Evolutionary conservation across 2,888 invertebrate genomes (phyloP).

Genomic region (Cephalotes varians): DNA sequence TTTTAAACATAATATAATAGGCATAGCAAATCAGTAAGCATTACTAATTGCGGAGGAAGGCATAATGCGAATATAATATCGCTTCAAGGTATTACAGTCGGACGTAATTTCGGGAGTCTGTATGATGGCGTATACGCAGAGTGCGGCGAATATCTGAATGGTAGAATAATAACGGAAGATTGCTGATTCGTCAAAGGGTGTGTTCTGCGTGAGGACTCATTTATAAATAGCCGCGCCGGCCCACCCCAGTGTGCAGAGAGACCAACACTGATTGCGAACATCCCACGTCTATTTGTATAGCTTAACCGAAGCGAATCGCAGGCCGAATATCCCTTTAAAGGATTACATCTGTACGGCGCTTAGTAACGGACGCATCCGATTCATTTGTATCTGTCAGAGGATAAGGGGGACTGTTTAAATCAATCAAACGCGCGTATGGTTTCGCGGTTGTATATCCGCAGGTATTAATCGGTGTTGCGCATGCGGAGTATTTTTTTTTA

Average conservation of each 20-base stretch:
- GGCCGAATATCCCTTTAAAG: slow-evolving; percentile 84
- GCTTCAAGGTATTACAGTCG: slow-evolving; percentile 28
- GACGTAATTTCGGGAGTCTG: slow-evolving; percentile 55
- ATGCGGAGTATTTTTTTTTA: slow-evolving; percentile 49
- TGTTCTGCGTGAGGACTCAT: slow-evolving; percentile 76
- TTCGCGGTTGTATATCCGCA: slow-evolving; percentile 77
- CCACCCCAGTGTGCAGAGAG: slow-evolving; percentile 67
- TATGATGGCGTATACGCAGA: slow-evolving; percentile 45
- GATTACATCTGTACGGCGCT: slow-evolving; percentile 82
- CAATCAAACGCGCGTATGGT: slow-evolving; percentile 82
- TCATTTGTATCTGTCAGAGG: slow-evolving; percentile 85
- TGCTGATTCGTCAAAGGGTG: slow-evolving; percentile 75
- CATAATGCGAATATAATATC: slow-evolving; percentile 24
- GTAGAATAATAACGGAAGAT: slow-evolving; percentile 73
- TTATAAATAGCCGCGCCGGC: slow-evolving; percentile 79
- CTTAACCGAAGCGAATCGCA: slow-evolving; percentile 84
- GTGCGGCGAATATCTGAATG: slow-evolving; percentile 56
- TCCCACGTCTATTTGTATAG: slow-evolving; percentile 84
- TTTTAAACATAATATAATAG: neutral
- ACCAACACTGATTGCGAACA: slow-evolving; percentile 83
- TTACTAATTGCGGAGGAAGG: slow-evolving; percentile 15
- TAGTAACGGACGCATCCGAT: slow-evolving; percentile 80
- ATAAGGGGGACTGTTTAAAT: slow-evolving; percentile 81
- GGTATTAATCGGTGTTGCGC: slow-evolving; percentile 79
- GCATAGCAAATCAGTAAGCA: too few relatives aligned